Percentiles rank a stretch among this genome's conserved stretches.
Evolutionary conservation across 2,797 vertebrate species (phyloP).

Genomic region (Gephyroberyx darwinii): DNA sequence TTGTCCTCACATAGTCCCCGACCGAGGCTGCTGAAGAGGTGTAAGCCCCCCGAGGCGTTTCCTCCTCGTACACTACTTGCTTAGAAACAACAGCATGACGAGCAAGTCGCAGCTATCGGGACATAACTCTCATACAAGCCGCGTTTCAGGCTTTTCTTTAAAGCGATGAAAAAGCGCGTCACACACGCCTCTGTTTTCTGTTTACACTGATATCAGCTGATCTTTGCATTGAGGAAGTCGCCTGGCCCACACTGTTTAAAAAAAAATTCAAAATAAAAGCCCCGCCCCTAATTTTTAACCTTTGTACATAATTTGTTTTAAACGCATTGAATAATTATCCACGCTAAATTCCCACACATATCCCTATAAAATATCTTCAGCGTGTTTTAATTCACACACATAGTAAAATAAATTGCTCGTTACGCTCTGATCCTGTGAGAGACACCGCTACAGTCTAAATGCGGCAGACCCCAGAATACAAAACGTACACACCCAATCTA

Average conservation of each 20-base stretch:
- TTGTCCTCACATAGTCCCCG: conserved; percentile 34
- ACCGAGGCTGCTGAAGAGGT: conserved; percentile 20
- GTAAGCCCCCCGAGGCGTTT: conserved; percentile 27
- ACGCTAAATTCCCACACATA: not conserved
- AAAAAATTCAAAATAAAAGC: conserved; percentile 68
- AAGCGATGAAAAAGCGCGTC: not conserved
- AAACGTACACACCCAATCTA: not conserved
- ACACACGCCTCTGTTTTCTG: conserved; percentile 39
- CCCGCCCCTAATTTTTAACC: too few species aligned
- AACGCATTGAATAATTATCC: too few species aligned
- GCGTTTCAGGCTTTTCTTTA: not conserved
- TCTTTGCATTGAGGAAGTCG: conserved; percentile 45
- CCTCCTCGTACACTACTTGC: conserved; percentile 12
- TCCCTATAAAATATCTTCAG: fast-evolving
- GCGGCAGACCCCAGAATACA: conserved; percentile 31
- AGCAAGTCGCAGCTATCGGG: not conserved
- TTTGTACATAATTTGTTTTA: too few species aligned
- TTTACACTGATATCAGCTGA: conserved; percentile 76
- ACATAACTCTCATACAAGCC: not conserved
- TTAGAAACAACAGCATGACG: not conserved
- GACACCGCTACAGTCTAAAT: not conserved
- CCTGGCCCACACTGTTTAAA: too few species aligned
- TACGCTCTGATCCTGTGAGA: not conserved
- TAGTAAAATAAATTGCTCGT: fast-evolving
- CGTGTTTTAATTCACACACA: fast-evolving